Evolutionary conservation across 2,113 vertebrate genomes (phyloP).

Genomic region (Ictalurus punctatus): DNA sequence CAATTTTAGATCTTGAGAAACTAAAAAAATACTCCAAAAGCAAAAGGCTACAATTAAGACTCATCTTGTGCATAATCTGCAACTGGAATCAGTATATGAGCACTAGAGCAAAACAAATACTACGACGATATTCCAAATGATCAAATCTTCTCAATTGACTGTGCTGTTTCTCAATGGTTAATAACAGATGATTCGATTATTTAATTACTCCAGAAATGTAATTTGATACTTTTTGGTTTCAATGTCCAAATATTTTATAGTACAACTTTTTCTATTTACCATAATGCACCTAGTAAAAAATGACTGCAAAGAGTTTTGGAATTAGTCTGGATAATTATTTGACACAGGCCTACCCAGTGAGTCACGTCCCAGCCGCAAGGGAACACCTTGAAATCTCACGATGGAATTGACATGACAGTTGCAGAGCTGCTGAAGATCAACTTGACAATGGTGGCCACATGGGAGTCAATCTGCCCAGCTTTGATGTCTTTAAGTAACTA

Average conservation of each 20-base stretch:
- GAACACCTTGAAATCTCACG: slow-evolving; percentile 16
- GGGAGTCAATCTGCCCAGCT: slow-evolving; percentile 53
- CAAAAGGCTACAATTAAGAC: neutral
- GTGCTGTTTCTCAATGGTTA: neutral
- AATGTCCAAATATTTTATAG: neutral
- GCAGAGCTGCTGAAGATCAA: slow-evolving; percentile 47
- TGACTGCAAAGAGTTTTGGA: neutral
- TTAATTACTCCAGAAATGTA: neutral
- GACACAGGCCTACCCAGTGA: slow-evolving; percentile 14
- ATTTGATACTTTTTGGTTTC: neutral
- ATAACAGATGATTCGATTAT: neutral
- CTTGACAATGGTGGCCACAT: slow-evolving; percentile 52
- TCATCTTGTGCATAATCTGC: neutral
- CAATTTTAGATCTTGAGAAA: neutral
- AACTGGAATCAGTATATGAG: neutral
- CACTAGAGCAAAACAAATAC: neutral
- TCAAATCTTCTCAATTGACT: neutral
- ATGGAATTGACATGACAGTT: slow-evolving; percentile 39
- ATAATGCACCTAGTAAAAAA: neutral
- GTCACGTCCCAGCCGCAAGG: slow-evolving; percentile 22
- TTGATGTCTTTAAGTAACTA: slow-evolving; percentile 47
- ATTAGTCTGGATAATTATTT: slow-evolving; percentile 11
- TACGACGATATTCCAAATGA: neutral
- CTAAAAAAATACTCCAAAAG: neutral
- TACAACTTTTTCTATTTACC: neutral